Percentiles rank a stretch among this genome's conserved stretches.
Evolutionary conservation across 2,113 vertebrate genomes (phyloP).

Genomic region (Lophius piscatorius): DNA sequence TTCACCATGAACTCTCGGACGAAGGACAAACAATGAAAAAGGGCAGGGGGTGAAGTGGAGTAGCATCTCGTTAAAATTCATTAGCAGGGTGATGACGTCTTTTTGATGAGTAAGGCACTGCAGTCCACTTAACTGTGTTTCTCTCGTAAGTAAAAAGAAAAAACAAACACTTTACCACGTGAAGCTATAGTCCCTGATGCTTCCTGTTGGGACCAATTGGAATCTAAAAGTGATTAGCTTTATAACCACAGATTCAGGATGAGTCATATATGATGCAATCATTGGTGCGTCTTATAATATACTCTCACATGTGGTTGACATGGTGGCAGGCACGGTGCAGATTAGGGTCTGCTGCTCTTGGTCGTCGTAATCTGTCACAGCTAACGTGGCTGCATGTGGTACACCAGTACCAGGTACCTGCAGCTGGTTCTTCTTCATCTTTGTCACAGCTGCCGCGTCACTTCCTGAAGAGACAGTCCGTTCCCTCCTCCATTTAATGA

Average conservation of each 20-base stretch:
- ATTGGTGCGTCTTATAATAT: constrained; percentile 10
- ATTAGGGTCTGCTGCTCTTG: constrained; percentile 84
- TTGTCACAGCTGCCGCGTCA: constrained; percentile 72
- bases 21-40: constrained; percentile 22
- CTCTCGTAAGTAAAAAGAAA: neutral
- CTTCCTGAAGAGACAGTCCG: constrained; percentile 81
- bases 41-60: constrained; percentile 1
- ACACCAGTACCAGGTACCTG: constrained; percentile 84
- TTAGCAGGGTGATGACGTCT: constrained; percentile 23
- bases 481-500: constrained; percentile 93
- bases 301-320: constrained; percentile 87
- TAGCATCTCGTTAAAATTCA: constrained; percentile 40
- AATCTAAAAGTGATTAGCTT: no score
- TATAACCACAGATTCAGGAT: neutral
- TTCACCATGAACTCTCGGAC: constrained; percentile 8
- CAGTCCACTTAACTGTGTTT: neutral
- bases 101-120: constrained; percentile 33
- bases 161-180: no score
- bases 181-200: no score
- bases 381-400: constrained; percentile 68
- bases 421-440: constrained; percentile 72
- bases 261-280: neutral
- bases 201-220: no score
- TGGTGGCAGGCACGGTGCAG: constrained; percentile 79
- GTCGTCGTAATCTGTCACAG: constrained; percentile 82